Percentiles rank a stretch among this genome's conserved stretches.
Conservation (phyloP, 1,140 invertebrate genomes). For the Drosophila pseudoobscura region DNA sequence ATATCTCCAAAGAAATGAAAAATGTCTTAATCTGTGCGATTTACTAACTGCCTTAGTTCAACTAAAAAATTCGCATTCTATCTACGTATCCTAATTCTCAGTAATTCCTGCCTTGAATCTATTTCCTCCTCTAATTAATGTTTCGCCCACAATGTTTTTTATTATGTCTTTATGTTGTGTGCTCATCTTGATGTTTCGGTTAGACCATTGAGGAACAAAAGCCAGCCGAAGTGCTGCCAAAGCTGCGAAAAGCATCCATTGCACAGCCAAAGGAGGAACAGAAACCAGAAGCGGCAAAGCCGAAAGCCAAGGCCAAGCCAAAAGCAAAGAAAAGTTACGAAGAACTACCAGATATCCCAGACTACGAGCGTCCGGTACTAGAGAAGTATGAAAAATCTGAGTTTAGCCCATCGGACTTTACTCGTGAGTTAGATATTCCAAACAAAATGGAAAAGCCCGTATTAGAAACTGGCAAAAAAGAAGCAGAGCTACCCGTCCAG, state of each 20-base stretch:
- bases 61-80: too few relatives aligned
- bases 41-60: too few relatives aligned
- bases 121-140: not conserved
- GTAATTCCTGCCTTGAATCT: too few relatives aligned
- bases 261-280: constrained; percentile 65
- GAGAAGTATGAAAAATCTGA: constrained; percentile 85
- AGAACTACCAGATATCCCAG: constrained; percentile 89
- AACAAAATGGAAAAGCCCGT: constrained; percentile 81
- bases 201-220: constrained; percentile 60
- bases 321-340: constrained; percentile 85
- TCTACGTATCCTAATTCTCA: too few relatives aligned
- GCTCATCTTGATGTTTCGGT: not conserved
- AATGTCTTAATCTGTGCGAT: too few relatives aligned
- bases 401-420: constrained; percentile 71
- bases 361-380: constrained; percentile 86
- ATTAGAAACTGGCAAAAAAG: constrained; percentile 56
- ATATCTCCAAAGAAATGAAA: too few relatives aligned
- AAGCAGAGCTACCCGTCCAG: constrained; percentile 32
- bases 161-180: not conserved
- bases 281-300: constrained; percentile 73
- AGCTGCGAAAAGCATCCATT: constrained; percentile 76
- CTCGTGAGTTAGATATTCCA: constrained; percentile 70
- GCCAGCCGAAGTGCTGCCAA: constrained; percentile 74
- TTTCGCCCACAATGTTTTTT: not conserved
- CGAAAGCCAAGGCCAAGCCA: constrained; percentile 85